phyloP scores from a whole-genome alignment of 1,140 invertebrate genomes.

The Achatina immaculata region DNA sequence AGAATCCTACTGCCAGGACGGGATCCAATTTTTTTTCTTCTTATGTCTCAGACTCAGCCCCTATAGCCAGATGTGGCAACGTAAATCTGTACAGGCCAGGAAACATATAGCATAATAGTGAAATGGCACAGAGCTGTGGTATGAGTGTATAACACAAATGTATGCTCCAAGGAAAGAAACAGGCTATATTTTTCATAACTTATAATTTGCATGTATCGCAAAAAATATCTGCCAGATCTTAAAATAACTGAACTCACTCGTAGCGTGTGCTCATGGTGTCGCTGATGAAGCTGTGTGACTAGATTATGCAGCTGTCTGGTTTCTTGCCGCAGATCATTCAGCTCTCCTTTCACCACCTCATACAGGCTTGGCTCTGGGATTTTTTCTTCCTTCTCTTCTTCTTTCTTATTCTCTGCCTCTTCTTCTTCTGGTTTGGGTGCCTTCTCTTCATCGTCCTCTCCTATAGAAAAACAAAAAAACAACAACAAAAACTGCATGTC shows the following conservation, averaged over 20 bases:
- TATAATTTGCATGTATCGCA: too few relatives aligned
- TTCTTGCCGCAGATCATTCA: conserved; percentile 86
- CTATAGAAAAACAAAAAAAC: not conserved
- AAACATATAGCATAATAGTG: too few relatives aligned
- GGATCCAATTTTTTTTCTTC: too few relatives aligned
- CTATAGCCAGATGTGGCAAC: too few relatives aligned
- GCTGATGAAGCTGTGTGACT: conserved; percentile 92
- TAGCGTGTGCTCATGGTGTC: conserved; percentile 91
- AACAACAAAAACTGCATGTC: not conserved
- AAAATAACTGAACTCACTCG: conserved; percentile 84
- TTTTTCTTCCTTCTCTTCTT: conserved; percentile 51
- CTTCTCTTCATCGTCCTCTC: conserved; percentile 42
- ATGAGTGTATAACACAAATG: too few relatives aligned
- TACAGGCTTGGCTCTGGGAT: conserved; percentile 47
- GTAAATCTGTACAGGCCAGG: too few relatives aligned
- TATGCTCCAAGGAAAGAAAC: too few relatives aligned
- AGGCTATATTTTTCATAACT: too few relatives aligned
- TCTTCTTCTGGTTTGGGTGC: conserved; percentile 41
- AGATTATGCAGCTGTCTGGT: conserved; percentile 92
- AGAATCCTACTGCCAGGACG: too few relatives aligned
- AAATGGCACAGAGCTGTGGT: too few relatives aligned
- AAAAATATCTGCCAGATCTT: too few relatives aligned
- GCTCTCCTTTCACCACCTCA: conserved; percentile 73
- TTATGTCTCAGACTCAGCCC: too few relatives aligned
- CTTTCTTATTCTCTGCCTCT: conserved; percentile 34